Conservation (phyloP, 2,113 vertebrate genomes). For the Arizona elegans region DNA sequence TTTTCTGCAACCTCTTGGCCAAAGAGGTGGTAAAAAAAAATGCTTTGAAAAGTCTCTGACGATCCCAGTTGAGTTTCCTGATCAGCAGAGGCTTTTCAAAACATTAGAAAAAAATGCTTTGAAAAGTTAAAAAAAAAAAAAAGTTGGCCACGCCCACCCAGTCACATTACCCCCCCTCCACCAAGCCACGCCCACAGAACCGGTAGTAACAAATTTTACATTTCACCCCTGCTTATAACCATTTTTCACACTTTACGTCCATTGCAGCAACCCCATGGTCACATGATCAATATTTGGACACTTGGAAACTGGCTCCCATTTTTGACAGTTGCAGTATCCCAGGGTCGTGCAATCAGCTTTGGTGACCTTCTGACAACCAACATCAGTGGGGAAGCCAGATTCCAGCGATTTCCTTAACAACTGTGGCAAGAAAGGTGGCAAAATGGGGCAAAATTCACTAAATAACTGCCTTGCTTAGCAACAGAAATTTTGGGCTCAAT, state of each 20-base stretch:
- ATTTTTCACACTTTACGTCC: not conserved
- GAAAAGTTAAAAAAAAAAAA: no score
- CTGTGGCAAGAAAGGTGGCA: not conserved
- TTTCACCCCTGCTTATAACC: not conserved
- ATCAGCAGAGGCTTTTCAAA: no score
- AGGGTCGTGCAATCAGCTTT: not conserved
- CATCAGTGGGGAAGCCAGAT: not conserved
- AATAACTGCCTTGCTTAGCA: not conserved
- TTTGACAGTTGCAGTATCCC: not conserved
- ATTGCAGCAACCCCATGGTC: not conserved
- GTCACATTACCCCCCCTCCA: no score
- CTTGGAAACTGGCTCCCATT: not conserved
- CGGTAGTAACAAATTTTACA: no score
- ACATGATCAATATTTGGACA: not conserved
- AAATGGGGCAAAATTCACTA: not conserved
- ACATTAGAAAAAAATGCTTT: no score
- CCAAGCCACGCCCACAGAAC: no score
- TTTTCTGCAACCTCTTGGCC: no score
- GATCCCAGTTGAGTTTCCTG: no score
- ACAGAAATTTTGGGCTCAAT: not conserved
- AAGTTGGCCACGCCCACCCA: no score
- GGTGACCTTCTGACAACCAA: not conserved
- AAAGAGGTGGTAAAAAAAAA: no score
- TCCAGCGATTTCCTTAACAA: not conserved
- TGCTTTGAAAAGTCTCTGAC: no score